Percentiles rank a stretch among this genome's conserved stretches.
These are phyloP conservation scores for Lamellibrachia columna DNA, from an alignment of 2,888 invertebrate species.

Conservation along the genomic window DNA sequence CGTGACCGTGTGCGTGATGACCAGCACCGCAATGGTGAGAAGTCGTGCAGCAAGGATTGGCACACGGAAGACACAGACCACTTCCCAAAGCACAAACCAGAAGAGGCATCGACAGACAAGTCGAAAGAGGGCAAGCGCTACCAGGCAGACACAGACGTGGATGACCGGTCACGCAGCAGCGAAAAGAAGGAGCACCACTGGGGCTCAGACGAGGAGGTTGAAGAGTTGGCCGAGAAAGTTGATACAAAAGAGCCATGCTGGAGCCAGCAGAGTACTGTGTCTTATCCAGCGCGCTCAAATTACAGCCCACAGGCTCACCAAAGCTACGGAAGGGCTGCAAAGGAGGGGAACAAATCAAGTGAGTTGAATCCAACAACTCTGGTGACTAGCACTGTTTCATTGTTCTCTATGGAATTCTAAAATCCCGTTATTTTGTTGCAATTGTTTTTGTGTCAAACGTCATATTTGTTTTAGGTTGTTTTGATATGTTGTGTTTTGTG, in stretches of 20 bases:
- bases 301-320: background rate
- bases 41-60: slow-evolving; percentile 20
- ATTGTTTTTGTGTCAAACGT: too few species aligned
- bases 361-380: background rate
- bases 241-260: slow-evolving; percentile 9
- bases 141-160: background rate
- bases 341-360: background rate
- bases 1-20: slow-evolving; percentile 22
- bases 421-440: background rate
- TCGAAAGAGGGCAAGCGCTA: background rate
- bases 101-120: background rate
- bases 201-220: background rate
- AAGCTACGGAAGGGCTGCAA: background rate
- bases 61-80: slow-evolving; percentile 17
- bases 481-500: too few species aligned
- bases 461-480: too few species aligned
- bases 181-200: slow-evolving; percentile 8
- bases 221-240: background rate
- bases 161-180: background rate
- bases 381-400: background rate
- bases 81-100: background rate
- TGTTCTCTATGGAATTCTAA: background rate
- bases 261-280: background rate
- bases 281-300: background rate
- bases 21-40: slow-evolving; percentile 19